A percentile compares a stretch with the other conserved stretches of the same genome.
phyloP scores from a whole-genome alignment of 2,888 invertebrate species.

The Ormyrus nitidulus region DNA sequence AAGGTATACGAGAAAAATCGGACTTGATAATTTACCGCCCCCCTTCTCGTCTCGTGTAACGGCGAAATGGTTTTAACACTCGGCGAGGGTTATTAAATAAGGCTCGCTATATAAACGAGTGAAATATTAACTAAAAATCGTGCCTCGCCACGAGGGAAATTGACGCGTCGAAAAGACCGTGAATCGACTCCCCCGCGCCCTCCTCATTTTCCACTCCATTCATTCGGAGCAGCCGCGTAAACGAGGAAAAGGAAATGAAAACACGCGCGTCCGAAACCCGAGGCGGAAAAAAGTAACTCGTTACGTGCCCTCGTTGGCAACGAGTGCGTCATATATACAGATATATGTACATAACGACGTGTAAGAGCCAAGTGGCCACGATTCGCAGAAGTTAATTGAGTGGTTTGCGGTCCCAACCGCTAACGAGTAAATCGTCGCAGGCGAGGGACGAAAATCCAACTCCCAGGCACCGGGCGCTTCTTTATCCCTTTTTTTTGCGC shows the following conservation, averaged over 20 bases:
- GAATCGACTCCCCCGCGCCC: no score
- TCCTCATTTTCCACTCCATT: no score
- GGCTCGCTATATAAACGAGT: no score
- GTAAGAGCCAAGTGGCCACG: not conserved
- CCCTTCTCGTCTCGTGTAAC: not conserved
- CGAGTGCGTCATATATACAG: not conserved
- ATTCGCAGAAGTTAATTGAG: constrained; percentile 69
- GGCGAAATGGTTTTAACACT: not conserved
- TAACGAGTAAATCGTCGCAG: constrained; percentile 72
- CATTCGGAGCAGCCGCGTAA: no score
- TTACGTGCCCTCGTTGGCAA: no score
- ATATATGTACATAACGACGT: not conserved
- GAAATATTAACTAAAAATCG: no score
- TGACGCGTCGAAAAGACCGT: no score
- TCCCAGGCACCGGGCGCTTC: constrained; percentile 9
- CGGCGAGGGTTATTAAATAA: not conserved
- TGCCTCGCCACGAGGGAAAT: no score
- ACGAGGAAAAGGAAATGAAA: no score
- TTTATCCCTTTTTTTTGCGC: constrained; percentile 17
- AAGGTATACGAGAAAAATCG: not conserved
- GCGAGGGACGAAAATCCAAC: constrained; percentile 55
- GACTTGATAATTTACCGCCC: constrained; percentile 31
- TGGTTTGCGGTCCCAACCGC: constrained; percentile 65
- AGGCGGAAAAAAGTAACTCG: no score
- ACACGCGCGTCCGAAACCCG: no score